phyloP scores from a whole-genome alignment of 1,140 invertebrate species.

The Radopholus similis region DNA sequence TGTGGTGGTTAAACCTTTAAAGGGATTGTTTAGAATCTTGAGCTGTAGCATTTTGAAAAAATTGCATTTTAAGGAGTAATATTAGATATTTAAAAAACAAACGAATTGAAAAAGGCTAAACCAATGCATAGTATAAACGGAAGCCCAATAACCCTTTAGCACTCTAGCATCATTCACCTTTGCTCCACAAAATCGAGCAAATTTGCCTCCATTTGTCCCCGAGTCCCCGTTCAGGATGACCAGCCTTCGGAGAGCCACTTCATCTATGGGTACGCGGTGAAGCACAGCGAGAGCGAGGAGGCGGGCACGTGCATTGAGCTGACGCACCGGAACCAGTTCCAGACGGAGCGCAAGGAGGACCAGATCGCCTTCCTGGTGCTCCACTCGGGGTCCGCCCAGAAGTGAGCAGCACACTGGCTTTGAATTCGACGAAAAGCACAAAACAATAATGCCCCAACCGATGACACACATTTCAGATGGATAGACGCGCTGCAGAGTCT shows the following conservation, averaged over 20 bases:
- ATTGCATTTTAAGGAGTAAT: too few relatives aligned
- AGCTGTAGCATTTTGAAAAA: too few relatives aligned
- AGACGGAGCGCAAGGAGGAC: conserved; percentile 45
- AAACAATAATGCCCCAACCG: neutral
- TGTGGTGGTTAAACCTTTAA: neutral
- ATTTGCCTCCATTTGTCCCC: too few relatives aligned
- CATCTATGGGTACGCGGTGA: conserved; percentile 37
- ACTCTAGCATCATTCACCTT: too few relatives aligned
- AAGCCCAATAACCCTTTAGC: too few relatives aligned
- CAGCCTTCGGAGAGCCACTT: conserved; percentile 33
- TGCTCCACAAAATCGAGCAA: neutral
- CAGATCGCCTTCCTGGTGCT: conserved; percentile 34
- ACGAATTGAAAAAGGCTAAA: too few relatives aligned
- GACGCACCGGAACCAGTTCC: conserved; percentile 35
- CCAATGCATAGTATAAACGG: too few relatives aligned
- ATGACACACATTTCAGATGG: conserved; percentile 5
- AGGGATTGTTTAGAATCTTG: neutral
- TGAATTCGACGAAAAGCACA: neutral
- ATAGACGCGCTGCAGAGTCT: conserved; percentile 5
- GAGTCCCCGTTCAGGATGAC: conserved; percentile 42
- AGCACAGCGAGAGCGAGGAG: conserved; percentile 26
- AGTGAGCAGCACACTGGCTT: conserved; percentile 12
- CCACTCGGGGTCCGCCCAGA: conserved; percentile 29
- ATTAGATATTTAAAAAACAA: too few relatives aligned
- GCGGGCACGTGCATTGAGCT: conserved; percentile 32